Evolutionary conservation across 2,888 invertebrate species (phyloP).

Genomic region (Disparrhopalites patrizii): DNA sequence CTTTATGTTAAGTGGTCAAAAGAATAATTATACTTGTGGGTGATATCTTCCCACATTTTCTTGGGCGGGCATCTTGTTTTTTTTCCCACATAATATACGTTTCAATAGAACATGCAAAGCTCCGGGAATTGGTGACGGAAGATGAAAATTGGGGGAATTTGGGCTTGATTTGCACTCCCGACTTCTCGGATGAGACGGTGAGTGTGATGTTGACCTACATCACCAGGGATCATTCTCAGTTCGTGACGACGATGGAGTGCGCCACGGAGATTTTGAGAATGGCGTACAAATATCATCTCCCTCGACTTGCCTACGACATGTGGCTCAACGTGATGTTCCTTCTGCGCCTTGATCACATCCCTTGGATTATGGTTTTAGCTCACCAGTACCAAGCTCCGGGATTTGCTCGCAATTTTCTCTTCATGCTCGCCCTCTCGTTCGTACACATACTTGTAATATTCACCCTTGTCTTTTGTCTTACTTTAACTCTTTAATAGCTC

Average conservation of each 20-base stretch:
- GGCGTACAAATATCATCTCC: neutral
- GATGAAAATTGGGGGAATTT: neutral
- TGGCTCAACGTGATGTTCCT: constrained; percentile 1
- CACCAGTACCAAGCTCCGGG: neutral
- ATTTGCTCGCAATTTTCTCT: neutral
- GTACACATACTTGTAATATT: neutral
- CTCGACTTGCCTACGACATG: neutral
- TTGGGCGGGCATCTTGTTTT: too few species aligned
- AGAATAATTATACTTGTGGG: too few species aligned
- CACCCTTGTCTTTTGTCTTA: neutral
- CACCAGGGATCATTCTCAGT: neutral
- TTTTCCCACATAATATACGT: too few species aligned
- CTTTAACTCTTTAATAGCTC: too few species aligned
- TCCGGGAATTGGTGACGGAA: neutral
- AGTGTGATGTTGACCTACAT: constrained; percentile 2
- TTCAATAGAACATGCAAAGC: constrained; percentile 6
- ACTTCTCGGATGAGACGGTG: constrained; percentile 1
- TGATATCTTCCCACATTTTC: neutral
- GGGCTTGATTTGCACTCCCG: neutral
- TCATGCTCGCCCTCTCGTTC: neutral
- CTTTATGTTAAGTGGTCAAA: too few species aligned
- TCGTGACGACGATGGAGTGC: neutral
- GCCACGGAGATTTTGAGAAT: neutral
- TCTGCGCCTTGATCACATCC: neutral
- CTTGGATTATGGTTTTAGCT: neutral